Conservation (phyloP, 2,113 vertebrate species). For the Aptenodytes forsteri region DNA sequence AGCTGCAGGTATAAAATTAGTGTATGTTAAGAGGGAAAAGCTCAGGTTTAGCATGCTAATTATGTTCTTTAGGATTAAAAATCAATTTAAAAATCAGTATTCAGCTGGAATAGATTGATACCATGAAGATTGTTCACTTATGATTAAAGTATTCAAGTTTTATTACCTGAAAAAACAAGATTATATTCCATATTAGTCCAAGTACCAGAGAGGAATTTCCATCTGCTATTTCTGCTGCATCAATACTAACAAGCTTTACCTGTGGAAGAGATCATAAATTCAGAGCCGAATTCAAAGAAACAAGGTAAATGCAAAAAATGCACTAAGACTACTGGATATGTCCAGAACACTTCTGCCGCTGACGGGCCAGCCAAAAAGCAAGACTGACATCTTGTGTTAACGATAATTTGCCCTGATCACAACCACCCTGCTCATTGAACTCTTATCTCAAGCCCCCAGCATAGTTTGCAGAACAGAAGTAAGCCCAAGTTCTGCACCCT, state of each 20-base stretch:
- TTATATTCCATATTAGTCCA: slow-evolving; percentile 98
- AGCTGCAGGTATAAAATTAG: slow-evolving; percentile 26
- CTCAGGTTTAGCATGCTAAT: not conserved
- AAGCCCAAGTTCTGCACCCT: not conserved
- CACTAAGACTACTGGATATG: not conserved
- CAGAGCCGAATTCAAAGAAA: not conserved
- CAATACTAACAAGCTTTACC: slow-evolving; percentile 96
- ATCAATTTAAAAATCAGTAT: not conserved
- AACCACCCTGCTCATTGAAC: not conserved
- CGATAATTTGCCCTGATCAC: not conserved
- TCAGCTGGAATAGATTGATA: not conserved
- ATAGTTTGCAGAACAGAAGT: not conserved
- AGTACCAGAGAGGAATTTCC: slow-evolving; percentile 94
- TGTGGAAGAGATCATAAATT: slow-evolving; percentile 51
- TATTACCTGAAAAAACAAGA: slow-evolving; percentile 96
- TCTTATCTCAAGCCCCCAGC: not conserved
- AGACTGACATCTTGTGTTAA: not conserved
- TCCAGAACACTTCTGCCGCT: not conserved
- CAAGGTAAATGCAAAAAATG: not conserved
- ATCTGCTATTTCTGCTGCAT: slow-evolving; percentile 92
- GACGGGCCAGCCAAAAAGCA: not conserved
- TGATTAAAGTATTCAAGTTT: not conserved
- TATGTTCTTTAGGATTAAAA: slow-evolving; percentile 7
- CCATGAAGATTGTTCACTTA: not conserved
- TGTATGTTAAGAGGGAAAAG: not conserved